phyloP scores from a whole-genome alignment of 2,888 invertebrate genomes.

The Hylaea fasciaria region DNA sequence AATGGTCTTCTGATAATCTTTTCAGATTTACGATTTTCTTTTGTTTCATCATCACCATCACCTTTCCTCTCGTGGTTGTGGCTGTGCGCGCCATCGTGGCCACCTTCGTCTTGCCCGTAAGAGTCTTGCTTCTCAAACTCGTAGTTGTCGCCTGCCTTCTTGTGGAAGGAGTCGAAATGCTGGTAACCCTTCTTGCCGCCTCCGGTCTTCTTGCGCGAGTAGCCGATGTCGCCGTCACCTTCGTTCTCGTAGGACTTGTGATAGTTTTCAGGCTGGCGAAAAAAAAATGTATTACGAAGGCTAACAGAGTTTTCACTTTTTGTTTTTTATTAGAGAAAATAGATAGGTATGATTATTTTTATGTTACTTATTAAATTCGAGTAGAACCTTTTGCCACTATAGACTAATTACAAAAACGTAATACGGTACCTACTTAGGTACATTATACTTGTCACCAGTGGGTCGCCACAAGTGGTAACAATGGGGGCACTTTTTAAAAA shows the following conservation, averaged over 20 bases:
- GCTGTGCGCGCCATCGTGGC: slow-evolving; percentile 75
- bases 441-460: no score
- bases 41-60: slow-evolving; percentile 69
- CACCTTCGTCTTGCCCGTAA: slow-evolving; percentile 84
- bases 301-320: no score
- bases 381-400: no score
- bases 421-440: no score
- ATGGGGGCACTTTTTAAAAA: no score
- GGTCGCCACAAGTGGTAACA: no score
- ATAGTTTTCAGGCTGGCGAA: slow-evolving; percentile 72
- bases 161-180: slow-evolving; percentile 89
- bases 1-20: slow-evolving; percentile 58
- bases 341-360: no score
- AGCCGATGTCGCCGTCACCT: slow-evolving; percentile 87
- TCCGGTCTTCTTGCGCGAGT: slow-evolving; percentile 86
- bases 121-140: slow-evolving; percentile 88
- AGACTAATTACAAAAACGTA: no score
- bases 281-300: neutral
- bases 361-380: no score
- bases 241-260: slow-evolving; percentile 86
- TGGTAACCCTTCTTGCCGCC: slow-evolving; percentile 90
- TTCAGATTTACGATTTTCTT: slow-evolving; percentile 64
- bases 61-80: slow-evolving; percentile 71
- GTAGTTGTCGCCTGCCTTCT: slow-evolving; percentile 89
- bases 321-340: no score